These are phyloP conservation scores for Lateolabrax maculatus DNA, from an alignment of 2,797 vertebrate species.

Conservation along the genomic window DNA sequence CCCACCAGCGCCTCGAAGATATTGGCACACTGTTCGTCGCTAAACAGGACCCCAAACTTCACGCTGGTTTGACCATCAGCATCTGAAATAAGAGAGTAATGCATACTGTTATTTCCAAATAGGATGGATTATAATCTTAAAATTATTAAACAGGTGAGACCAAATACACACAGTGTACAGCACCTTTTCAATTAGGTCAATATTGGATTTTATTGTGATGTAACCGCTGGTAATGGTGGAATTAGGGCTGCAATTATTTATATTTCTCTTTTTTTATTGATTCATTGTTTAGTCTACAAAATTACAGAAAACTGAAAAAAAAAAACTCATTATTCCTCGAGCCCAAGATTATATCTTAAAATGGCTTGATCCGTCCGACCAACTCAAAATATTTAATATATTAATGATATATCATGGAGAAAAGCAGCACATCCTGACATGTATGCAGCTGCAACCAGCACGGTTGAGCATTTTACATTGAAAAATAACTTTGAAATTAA, in stretches of 20 bases:
- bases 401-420: background rate
- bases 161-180: no score
- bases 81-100: constrained; percentile 80
- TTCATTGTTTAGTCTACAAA: no score
- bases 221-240: no score
- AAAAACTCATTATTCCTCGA: background rate
- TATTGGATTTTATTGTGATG: no score
- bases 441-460: background rate
- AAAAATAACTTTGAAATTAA: background rate
- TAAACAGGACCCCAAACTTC: constrained; percentile 96
- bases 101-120: background rate
- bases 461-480: background rate
- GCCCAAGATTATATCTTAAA: background rate
- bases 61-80: constrained; percentile 90
- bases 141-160: background rate
- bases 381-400: background rate
- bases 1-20: constrained; percentile 98
- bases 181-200: no score
- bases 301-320: background rate
- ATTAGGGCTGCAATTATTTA: no score
- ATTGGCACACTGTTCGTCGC: constrained; percentile 95
- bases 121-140: background rate
- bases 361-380: background rate
- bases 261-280: no score
- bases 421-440: constrained; percentile 3